A percentile compares a stretch with the other conserved stretches of the same genome.
Conservation (phyloP, 2,888 invertebrate genomes). For the Callyntrura sp. region DNA sequence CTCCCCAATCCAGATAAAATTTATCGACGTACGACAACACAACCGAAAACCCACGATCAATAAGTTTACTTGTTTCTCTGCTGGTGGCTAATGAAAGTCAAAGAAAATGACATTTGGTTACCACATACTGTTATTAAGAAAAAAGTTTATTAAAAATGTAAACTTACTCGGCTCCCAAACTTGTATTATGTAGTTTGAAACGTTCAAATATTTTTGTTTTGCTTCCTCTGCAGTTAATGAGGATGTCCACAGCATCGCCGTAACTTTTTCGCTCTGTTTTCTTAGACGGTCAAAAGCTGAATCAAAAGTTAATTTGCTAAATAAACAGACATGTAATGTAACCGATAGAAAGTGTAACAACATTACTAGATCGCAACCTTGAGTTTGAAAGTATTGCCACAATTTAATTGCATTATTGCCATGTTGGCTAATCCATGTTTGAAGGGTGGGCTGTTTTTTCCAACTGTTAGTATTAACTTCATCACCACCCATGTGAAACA, state of each 20-base stretch:
- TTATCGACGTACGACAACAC: slow-evolving; percentile 95
- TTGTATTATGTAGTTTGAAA: slow-evolving; percentile 92
- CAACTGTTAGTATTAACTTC: slow-evolving; percentile 91
- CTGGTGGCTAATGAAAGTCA: slow-evolving; percentile 86
- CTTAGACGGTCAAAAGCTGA: slow-evolving; percentile 88
- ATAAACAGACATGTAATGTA: no score
- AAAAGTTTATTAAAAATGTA: slow-evolving; percentile 24
- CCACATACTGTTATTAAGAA: no score
- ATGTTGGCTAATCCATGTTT: slow-evolving; percentile 81
- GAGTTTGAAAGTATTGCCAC: slow-evolving; percentile 84
- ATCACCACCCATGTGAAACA: slow-evolving; percentile 90
- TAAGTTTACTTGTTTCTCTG: slow-evolving; percentile 87
- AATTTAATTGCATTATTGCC: slow-evolving; percentile 84
- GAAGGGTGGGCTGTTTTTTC: slow-evolving; percentile 90
- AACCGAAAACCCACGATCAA: slow-evolving; percentile 90
- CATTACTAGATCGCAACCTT: no score
- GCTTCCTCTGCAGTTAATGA: slow-evolving; percentile 89
- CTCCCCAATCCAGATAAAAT: slow-evolving; percentile 93
- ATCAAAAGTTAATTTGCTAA: no score
- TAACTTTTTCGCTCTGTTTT: slow-evolving; percentile 87
- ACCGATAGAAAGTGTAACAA: no score
- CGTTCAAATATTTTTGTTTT: slow-evolving; percentile 89
- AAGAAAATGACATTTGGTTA: no score
- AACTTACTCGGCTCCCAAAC: slow-evolving; percentile 88
- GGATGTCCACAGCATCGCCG: slow-evolving; percentile 93